Base-by-base conservation (phyloP, 1,140 invertebrate species). In the Asobara japonica region DNA sequence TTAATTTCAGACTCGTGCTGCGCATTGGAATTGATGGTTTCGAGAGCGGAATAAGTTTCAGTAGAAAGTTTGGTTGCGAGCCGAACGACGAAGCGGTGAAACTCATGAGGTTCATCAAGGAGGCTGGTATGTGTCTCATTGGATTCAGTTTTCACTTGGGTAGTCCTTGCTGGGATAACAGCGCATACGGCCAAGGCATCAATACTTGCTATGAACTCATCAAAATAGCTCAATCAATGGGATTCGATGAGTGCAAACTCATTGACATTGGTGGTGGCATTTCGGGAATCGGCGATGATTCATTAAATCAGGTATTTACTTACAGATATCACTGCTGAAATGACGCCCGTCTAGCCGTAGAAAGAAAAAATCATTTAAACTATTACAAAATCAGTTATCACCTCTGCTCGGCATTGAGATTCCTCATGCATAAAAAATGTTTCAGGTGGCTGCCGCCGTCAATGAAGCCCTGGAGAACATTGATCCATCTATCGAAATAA, bases 1-100 rank as follows among this genome's bases (percentile, higher is more conserved):
- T 56, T 22, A 18, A 20, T 68, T 16, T 27, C 16, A 69, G 66
- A 36, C 10, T 69, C 11, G 31, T 69, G 4, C 33, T 69, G 7
- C 29, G 66, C 11, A 22, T 69, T 33, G 66, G 29, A 60, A 56
- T 56, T 5, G 51, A 56, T 25, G 51, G 51, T 18, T 56, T 27
- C 22, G 51, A 56, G 22, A 25, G 51, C 11, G 51, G 51, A 25
- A 56, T 56, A 1, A 56, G 18, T 1, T 56, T 56, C 22, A 56
- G 97, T 41, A 91, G 94, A 80, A 99, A 99, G 88, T 99, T 97
- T 88, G 98, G 98, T 8, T 97, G 94, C 83, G 92, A 97, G 81
- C 91, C 93, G 10, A 87, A 91, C 38, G 87, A 89, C 0, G 94
- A 97, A 81, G 96, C 93, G 10, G 90, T 92, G 0, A 84, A 90